phyloP scores from a whole-genome alignment of 2,888 invertebrate species.

The Pherbina coryleti region DNA sequence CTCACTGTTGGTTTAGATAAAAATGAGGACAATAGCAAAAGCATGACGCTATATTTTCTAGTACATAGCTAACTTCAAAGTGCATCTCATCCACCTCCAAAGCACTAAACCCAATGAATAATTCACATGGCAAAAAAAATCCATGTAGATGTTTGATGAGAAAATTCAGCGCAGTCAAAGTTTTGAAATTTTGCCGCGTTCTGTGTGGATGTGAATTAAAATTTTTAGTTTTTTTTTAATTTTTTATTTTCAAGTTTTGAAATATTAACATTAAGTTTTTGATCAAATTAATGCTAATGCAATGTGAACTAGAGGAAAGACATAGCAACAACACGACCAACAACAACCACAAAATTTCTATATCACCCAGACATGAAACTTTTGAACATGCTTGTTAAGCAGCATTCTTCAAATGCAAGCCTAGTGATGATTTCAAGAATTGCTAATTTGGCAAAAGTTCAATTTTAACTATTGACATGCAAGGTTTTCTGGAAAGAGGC shows the following conservation, averaged over 20 bases:
- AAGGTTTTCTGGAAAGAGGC: neutral
- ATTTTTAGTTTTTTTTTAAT: neutral
- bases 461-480: neutral
- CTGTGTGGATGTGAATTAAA: neutral
- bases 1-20: neutral
- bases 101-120: slow-evolving; percentile 10
- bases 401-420: too few relatives aligned
- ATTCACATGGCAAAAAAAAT: slow-evolving; percentile 3
- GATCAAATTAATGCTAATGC: slow-evolving; percentile 27
- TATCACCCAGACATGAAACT: too few relatives aligned
- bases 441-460: neutral
- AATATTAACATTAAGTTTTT: slow-evolving; percentile 24
- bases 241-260: neutral
- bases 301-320: neutral
- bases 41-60: neutral
- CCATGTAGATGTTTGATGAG: slow-evolving; percentile 5
- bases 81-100: neutral
- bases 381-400: too few relatives aligned
- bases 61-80: neutral
- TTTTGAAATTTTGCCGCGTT: neutral
- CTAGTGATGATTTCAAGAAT: too few relatives aligned
- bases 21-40: neutral
- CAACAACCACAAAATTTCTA: too few relatives aligned
- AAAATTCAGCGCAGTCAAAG: neutral
- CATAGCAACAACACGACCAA: too few relatives aligned